These are phyloP conservation scores for Perca schrenkii DNA, from an alignment of 2,113 vertebrate genomes.

Conservation along the genomic window DNA sequence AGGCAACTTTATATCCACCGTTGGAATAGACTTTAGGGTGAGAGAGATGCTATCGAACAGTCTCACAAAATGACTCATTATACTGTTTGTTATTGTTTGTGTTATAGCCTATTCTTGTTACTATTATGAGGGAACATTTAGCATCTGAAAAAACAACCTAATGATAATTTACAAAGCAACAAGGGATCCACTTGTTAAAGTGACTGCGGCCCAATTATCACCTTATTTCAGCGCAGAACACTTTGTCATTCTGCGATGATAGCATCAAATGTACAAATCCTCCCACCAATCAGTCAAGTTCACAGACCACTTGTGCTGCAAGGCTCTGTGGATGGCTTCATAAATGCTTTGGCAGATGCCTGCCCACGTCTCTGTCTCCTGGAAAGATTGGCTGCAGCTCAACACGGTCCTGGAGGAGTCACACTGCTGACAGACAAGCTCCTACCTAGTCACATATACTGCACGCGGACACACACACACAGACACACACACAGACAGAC, in stretches of 20 bases:
- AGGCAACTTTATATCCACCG: constrained; percentile 97
- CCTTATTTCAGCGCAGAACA: constrained; percentile 42
- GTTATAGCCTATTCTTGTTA: background rate
- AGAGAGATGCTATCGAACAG: constrained; percentile 76
- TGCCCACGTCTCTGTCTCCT: constrained; percentile 69
- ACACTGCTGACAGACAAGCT: constrained; percentile 58
- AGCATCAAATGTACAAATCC: constrained; percentile 65
- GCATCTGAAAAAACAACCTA: constrained; percentile 5
- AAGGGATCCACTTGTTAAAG: constrained; percentile 25
- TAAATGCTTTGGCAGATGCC: constrained; percentile 72
- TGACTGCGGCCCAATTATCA: constrained; percentile 64
- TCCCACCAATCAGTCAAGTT: constrained; percentile 55
- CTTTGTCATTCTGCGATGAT: constrained; percentile 50
- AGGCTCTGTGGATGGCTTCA: constrained; percentile 47
- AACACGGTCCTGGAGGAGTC: constrained; percentile 54
- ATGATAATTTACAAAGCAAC: constrained; percentile 42
- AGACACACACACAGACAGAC: constrained; percentile 2
- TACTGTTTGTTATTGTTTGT: constrained; percentile 11
- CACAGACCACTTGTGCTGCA: constrained; percentile 72
- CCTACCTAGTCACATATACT: constrained; percentile 18
- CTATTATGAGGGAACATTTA: background rate
- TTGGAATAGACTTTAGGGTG: constrained; percentile 99
- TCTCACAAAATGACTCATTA: constrained; percentile 16
- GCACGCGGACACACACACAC: background rate
- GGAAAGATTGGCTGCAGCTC: constrained; percentile 61